phyloP scores from a whole-genome alignment of 2,888 invertebrate species.

The Drosophila emarginata region DNA sequence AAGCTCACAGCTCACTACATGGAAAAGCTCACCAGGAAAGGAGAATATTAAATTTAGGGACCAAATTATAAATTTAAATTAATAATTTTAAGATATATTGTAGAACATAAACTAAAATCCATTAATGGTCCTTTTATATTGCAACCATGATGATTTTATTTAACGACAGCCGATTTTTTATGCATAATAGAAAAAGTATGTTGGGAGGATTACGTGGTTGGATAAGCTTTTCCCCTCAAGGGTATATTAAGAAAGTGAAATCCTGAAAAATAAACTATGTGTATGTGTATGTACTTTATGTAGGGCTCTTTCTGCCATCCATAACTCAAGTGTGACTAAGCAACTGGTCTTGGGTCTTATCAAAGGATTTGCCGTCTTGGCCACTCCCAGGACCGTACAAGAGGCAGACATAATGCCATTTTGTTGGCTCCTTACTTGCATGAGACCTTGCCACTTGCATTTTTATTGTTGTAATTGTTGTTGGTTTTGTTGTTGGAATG shows the following conservation, averaged over 20 bases:
- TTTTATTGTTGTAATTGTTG: conserved; percentile 15
- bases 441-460: conserved; percentile 56
- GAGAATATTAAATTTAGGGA: no score
- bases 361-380: conserved; percentile 20
- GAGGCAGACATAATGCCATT: conserved; percentile 51
- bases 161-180: no score
- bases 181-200: no score
- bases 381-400: conserved; percentile 15
- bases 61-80: no score
- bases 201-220: background rate
- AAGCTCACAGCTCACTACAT: no score
- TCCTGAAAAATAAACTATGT: background rate
- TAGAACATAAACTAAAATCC: no score
- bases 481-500: conserved; percentile 32
- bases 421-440: conserved; percentile 45
- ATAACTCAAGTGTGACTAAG: conserved; percentile 45
- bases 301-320: conserved; percentile 15
- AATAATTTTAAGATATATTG: no score
- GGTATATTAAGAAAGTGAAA: background rate
- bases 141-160: no score
- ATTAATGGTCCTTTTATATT: no score
- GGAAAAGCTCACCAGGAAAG: no score
- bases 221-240: background rate
- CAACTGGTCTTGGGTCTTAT: conserved; percentile 51
- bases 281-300: conserved; percentile 14